Conservation (phyloP, 2,888 invertebrate species). For the Drosophila mercatorum region DNA sequence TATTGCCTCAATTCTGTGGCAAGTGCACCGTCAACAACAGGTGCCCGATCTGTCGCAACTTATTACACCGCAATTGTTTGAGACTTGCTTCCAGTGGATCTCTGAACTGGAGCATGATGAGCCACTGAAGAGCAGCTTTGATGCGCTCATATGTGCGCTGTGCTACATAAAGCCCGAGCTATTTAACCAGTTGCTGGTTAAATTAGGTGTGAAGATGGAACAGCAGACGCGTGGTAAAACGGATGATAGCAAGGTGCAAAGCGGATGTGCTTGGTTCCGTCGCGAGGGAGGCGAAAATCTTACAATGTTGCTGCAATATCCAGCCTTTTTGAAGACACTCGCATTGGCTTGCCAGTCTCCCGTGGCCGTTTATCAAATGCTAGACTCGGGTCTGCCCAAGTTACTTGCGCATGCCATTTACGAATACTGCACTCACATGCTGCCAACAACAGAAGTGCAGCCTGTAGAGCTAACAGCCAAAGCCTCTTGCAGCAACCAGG, state of each 20-base stretch:
- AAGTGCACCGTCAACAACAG: constrained; percentile 87
- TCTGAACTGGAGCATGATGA: constrained; percentile 89
- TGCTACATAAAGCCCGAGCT: constrained; percentile 93
- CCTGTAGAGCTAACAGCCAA: constrained; percentile 33
- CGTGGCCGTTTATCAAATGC: constrained; percentile 89
- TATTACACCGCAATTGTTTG: constrained; percentile 91
- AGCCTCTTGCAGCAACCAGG: constrained; percentile 47
- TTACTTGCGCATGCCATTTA: constrained; percentile 88
- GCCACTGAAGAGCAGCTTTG: constrained; percentile 92
- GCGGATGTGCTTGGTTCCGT: constrained; percentile 87
- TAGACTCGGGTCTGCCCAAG: constrained; percentile 90
- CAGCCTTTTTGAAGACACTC: constrained; percentile 90
- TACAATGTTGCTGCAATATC: constrained; percentile 86
- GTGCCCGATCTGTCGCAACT: constrained; percentile 88
- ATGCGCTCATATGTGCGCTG: constrained; percentile 93
- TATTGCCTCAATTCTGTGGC: constrained; percentile 92
- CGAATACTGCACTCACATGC: constrained; percentile 82
- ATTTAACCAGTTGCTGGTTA: constrained; percentile 90
- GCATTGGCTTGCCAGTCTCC: constrained; percentile 93
- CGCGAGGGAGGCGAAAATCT: constrained; percentile 86
- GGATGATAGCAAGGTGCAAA: constrained; percentile 88
- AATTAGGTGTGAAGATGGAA: constrained; percentile 87
- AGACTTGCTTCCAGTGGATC: constrained; percentile 91
- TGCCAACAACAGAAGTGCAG: constrained; percentile 55
- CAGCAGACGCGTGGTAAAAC: constrained; percentile 86